Base-by-base conservation (phyloP, 2,797 vertebrate genomes). In the Otolemur crassicaudatus region DNA sequence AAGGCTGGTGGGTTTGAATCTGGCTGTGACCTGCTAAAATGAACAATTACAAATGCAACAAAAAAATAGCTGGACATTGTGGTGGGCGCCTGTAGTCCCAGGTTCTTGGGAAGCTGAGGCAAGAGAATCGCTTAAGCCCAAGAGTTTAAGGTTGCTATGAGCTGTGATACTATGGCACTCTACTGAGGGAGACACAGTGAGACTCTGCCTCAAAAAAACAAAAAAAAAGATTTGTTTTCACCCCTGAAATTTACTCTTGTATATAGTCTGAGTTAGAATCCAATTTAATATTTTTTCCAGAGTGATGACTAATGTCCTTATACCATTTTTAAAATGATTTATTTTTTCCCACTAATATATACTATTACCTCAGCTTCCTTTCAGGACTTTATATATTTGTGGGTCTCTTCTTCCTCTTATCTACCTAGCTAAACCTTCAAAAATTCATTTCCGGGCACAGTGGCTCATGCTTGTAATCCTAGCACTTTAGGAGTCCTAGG, bases 311-410 rank as follows among this genome's bases (percentile, higher is more conserved):
- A 79, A 93, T 65, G 53, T 90, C 31, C n/a, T 93, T 37, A 34
- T 29, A 31, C 4, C 27, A 90, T 75, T 77, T 34, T 9, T 77
- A 80, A 91, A 87, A 37, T 70, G 72, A 80, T 65, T 70, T 5
- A 2, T 40, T 85, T 72, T 69, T 46, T 65, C 10, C 58, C 61
- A 53, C 37, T 58, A 46, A 87, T 69, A 34, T 85, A 23, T 86
- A 94, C 46, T 63, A 70, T 82, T n/a, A 90, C 73, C 37, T 72
- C 73, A n/a, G 20, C 31, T 92, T 75, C 16, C 73, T 94, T 72
- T 89, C 67, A 72, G 60, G 79, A 81, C 88, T 87, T 65, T 43
- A 25, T 58, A 16, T n/a, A 83, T 25, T 37, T 20, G 27, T n/a
- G 73, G 37, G 5, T 85, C 25, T 91, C 20, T 69, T 91, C 40